phyloP scores from a whole-genome alignment of 1,140 invertebrate genomes.

The Heliconius congener region DNA sequence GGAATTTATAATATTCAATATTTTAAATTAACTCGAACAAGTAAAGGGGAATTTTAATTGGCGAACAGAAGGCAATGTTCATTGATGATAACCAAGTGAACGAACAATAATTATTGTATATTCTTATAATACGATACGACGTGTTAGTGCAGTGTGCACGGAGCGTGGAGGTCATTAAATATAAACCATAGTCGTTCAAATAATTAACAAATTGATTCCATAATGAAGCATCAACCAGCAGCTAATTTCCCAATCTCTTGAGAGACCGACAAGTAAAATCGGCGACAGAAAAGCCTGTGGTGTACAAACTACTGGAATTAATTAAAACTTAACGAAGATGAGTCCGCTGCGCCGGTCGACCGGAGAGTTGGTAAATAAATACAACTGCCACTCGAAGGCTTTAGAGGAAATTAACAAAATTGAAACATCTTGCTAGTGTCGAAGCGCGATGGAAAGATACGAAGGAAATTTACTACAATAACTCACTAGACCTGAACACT shows the following conservation, averaged over 20 bases:
- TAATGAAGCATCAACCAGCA: constrained; percentile 24
- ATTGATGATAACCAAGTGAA: background rate
- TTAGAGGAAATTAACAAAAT: constrained; percentile 47
- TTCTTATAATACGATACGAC: background rate
- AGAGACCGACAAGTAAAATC: constrained; percentile 32
- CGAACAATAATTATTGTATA: background rate
- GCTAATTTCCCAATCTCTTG: constrained; percentile 20
- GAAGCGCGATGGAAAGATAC: background rate
- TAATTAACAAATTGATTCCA: constrained; percentile 21
- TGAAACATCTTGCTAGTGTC: constrained; percentile 11
- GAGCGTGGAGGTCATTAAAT: background rate
- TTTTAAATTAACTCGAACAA: background rate
- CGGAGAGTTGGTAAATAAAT: constrained; percentile 54
- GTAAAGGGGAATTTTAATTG: constrained; percentile 8
- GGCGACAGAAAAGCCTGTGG: constrained; percentile 30
- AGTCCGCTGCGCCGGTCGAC: constrained; percentile 18
- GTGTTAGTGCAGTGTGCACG: background rate
- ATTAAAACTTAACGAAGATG: constrained; percentile 45
- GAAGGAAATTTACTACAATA: background rate
- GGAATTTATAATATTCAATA: constrained; percentile 9
- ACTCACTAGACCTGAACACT: background rate
- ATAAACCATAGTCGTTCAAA: constrained; percentile 9
- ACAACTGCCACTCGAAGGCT: constrained; percentile 49
- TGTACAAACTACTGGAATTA: constrained; percentile 45
- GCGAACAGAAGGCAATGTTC: background rate